phyloP scores from a whole-genome alignment of 2,113 vertebrate genomes.

The Festucalex cinctus region DNA sequence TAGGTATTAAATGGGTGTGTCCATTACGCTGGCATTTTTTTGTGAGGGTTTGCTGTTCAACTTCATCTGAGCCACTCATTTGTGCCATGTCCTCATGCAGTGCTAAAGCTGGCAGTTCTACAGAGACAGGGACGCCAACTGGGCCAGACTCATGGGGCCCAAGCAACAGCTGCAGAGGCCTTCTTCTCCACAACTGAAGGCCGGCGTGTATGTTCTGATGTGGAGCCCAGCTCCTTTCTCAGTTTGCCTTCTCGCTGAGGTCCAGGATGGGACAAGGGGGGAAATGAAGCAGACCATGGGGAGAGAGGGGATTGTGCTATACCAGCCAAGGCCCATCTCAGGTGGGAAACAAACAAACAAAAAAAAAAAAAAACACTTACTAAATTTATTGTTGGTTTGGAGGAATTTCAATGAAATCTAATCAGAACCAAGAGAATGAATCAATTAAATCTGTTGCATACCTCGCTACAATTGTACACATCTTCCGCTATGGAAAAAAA shows the following conservation, averaged over 20 bases:
- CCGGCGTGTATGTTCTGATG: conserved; percentile 41
- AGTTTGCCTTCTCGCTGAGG: no score
- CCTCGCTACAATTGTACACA: no score
- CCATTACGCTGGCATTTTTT: neutral
- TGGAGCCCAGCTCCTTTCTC: conserved; percentile 34
- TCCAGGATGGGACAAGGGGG: no score
- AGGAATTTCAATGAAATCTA: no score
- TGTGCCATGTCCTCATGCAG: conserved; percentile 11
- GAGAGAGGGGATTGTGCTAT: neutral
- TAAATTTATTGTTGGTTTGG: no score
- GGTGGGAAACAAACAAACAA: no score
- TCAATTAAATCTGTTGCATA: no score
- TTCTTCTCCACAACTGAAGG: conserved; percentile 43
- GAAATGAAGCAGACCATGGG: neutral
- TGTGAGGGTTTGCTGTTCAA: neutral
- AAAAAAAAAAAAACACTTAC: no score
- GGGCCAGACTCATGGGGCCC: conserved; percentile 33
- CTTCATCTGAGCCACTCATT: neutral
- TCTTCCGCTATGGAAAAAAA: no score
- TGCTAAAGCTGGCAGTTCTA: conserved; percentile 32
- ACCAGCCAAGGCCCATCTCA: neutral
- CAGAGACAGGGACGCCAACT: conserved; percentile 30
- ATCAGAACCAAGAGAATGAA: no score
- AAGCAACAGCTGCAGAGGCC: conserved; percentile 63
- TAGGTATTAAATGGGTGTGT: neutral